phyloP scores from a whole-genome alignment of 2,797 vertebrate genomes.

The Chrosomus eos region DNA sequence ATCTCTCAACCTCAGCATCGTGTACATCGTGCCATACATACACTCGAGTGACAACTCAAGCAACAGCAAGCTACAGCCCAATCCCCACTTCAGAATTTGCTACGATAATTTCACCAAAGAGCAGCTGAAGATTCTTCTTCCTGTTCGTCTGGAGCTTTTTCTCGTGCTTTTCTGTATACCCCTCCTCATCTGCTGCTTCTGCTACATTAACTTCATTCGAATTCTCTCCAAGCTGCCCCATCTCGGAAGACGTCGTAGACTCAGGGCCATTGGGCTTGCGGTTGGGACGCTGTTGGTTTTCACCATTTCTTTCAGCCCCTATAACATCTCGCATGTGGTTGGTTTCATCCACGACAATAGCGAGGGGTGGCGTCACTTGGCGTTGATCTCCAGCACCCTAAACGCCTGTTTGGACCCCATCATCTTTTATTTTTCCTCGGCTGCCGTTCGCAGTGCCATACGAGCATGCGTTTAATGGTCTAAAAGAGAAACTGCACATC shows the following conservation, averaged over 20 bases:
- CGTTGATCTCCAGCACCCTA: conserved; percentile 82
- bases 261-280: conserved; percentile 81
- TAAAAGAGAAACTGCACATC: conserved; percentile 66
- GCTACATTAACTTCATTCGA: conserved; percentile 84
- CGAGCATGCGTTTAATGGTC: conserved; percentile 67
- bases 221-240: conserved; percentile 78
- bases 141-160: conserved; percentile 82
- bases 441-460: conserved; percentile 77
- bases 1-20: conserved; percentile 82
- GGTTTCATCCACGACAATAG: conserved; percentile 74
- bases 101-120: conserved; percentile 76
- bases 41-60: conserved; percentile 46
- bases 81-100: conserved; percentile 67
- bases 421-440: conserved; percentile 89
- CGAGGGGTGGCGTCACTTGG: conserved; percentile 77
- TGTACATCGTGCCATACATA: conserved; percentile 76
- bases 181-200: conserved; percentile 83
- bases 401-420: conserved; percentile 89
- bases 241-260: conserved; percentile 73
- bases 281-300: conserved; percentile 82
- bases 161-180: conserved; percentile 84
- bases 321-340: conserved; percentile 85
- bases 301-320: conserved; percentile 85
- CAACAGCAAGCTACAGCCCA: fast-evolving
- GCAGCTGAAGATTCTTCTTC: conserved; percentile 78